Base-by-base conservation (phyloP, 2,888 invertebrate species). In the Ecliptopera silaceata region DNA sequence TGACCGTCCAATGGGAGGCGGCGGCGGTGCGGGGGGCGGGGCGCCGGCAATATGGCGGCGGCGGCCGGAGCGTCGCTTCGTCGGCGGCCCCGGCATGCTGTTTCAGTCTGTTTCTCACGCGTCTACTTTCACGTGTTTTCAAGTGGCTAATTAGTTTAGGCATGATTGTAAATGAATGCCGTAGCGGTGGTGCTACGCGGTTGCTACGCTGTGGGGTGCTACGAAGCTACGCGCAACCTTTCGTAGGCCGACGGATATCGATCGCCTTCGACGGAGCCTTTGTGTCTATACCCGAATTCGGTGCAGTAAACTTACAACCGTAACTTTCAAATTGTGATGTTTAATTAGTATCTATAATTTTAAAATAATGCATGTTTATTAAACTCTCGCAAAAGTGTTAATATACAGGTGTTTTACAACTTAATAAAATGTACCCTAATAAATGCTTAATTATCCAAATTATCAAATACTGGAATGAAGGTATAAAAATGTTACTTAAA, bases 41-140 rank as follows among this genome's bases (percentile, higher is more conserved):
- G 82, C 84, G 69, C 72, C 63, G 65, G 71, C 90, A 92, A 91
- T 80, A 92, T 92, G 92, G 92, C 92, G 90, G 75, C 75, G 74
- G 68, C 74, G 72, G 71, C 70, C 71, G 76, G 71, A 71, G 67
- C 75, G 75, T 68, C 72, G 74, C 69, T 69, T 65, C 74, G 70
- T 71, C 58, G 49, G 77, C 68, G 74, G 70, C 56, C 67, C 68
- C 66, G 69, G 72, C 70, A 66, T 74, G 74, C 79, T 75, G 76
- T 80, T 79, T 77, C 75, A 78, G 75, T 77, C 74, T 72, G 72
- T 76, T 82, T 72, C 75, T 75, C 77, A 74, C 78, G 76, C 75
- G 80, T 69, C 63, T 74, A 72, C 69, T 74, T 78, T 74, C 75
- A 71, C 74, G 76, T 76, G 77, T 76, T 76, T 72, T 73, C 67